These are phyloP conservation scores for Orestias chungarensis DNA, from an alignment of 2,797 vertebrate genomes.

Conservation along the genomic window DNA sequence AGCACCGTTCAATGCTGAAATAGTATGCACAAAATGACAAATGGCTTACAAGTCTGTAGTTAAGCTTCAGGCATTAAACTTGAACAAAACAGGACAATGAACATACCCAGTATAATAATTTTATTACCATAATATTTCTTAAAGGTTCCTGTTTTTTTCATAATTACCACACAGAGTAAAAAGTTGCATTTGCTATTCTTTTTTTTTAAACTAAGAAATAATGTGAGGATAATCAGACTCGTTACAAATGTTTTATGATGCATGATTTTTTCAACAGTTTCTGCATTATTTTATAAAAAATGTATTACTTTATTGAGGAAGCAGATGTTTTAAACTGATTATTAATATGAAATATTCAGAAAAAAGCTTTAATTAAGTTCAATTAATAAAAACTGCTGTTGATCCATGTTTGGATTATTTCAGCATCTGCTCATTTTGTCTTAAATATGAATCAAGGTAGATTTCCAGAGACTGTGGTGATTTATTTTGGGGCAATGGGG, in stretches of 20 bases:
- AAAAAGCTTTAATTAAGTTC: constrained; percentile 17
- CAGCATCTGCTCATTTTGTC: constrained; percentile 38
- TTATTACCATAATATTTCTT: neutral
- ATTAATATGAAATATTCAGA: constrained; percentile 25
- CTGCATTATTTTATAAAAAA: neutral
- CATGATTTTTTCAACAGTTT: neutral
- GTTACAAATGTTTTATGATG: neutral
- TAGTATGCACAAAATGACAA: constrained; percentile 21
- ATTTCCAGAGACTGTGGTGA: constrained; percentile 91
- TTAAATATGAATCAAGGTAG: constrained; percentile 82
- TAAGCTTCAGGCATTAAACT: neutral
- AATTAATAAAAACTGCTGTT: constrained; percentile 11
- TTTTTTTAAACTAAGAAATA: neutral
- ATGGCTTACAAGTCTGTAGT: neutral
- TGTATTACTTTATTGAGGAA: constrained; percentile 24
- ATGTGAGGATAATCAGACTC: neutral
- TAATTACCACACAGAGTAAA: neutral
- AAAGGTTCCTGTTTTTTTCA: neutral
- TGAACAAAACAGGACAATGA: neutral
- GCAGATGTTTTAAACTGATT: constrained; percentile 19
- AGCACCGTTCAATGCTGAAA: constrained; percentile 13
- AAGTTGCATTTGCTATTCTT: neutral
- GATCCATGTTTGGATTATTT: constrained; percentile 12
- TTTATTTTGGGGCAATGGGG: constrained; percentile 76
- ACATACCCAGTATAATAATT: neutral